Evolutionary conservation across 2,888 invertebrate species (phyloP).

Genomic region (Vannuccia rotundouncinata): DNA sequence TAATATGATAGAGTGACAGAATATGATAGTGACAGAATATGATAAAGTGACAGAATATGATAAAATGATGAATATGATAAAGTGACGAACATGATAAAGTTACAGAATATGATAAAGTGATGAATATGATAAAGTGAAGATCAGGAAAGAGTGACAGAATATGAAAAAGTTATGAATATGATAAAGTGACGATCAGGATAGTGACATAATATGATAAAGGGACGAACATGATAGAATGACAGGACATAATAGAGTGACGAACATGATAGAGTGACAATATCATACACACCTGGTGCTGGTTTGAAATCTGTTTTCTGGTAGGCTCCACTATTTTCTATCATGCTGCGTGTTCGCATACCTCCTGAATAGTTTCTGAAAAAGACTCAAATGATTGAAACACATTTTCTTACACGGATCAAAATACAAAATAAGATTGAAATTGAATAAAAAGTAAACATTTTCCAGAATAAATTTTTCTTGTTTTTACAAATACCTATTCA

Average conservation of each 20-base stretch:
- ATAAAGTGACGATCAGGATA: neutral
- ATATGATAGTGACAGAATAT: too few relatives aligned
- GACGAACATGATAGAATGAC: neutral
- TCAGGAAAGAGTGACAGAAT: too few relatives aligned
- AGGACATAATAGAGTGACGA: neutral
- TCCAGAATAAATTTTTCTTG: too few relatives aligned
- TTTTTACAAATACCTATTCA: too few relatives aligned
- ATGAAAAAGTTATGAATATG: neutral
- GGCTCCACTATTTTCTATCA: constrained; percentile 52
- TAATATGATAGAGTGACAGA: too few relatives aligned
- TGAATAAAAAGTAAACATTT: too few relatives aligned
- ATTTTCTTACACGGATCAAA: too few relatives aligned
- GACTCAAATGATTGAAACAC: neutral
- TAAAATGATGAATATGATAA: neutral
- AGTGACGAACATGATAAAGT: neutral
- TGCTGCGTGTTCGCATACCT: constrained; percentile 48
- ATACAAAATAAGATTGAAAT: too few relatives aligned
- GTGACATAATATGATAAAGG: neutral
- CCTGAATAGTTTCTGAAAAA: constrained; percentile 45
- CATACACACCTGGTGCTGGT: constrained; percentile 42
- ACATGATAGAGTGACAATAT: too few relatives aligned
- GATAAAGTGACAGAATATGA: neutral
- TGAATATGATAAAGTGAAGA: too few relatives aligned
- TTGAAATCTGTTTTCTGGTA: constrained; percentile 50
- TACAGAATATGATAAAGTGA: neutral